A percentile compares a stretch with the other conserved stretches of the same genome.
Evolutionary conservation across 1,140 invertebrate species (phyloP).

Genomic region (Bombus confusus): DNA sequence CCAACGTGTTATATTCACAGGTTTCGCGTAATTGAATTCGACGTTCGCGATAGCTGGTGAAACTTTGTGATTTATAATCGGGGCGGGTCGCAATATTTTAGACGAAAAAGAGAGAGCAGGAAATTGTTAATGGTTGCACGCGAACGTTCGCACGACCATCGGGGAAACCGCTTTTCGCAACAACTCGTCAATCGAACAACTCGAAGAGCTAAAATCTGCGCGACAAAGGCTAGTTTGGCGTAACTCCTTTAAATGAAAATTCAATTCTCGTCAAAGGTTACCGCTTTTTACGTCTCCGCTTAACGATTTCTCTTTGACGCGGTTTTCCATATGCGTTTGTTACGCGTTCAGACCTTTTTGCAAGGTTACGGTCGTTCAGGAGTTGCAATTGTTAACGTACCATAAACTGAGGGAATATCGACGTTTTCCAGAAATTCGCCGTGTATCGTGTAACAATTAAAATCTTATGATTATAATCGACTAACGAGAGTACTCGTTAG

Average conservation of each 20-base stretch:
- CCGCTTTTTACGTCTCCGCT: background rate
- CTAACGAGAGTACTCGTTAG: no score
- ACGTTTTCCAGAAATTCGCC: no score
- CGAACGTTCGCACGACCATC: conserved; percentile 7
- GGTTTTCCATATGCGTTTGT: background rate
- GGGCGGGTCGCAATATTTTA: background rate
- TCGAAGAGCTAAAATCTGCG: conserved; percentile 64
- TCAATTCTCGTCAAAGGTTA: conserved; percentile 52
- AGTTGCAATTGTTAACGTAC: no score
- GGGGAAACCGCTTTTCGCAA: conserved; percentile 44
- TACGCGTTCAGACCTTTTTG: background rate
- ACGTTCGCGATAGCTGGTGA: background rate
- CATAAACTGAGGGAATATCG: background rate
- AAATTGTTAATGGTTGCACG: conserved; percentile 33
- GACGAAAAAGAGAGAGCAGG: background rate
- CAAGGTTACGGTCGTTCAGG: background rate
- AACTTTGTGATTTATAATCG: conserved; percentile 27
- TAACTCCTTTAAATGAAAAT: conserved; percentile 66
- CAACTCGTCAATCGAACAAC: conserved; percentile 50
- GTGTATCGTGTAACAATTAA: no score
- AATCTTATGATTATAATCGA: no score
- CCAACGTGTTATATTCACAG: background rate
- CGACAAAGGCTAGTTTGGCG: conserved; percentile 66
- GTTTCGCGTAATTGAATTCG: conserved; percentile 11
- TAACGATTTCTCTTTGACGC: conserved; percentile 23